phyloP scores from a whole-genome alignment of 1,140 invertebrate genomes.

The Drosophila setifemur region DNA sequence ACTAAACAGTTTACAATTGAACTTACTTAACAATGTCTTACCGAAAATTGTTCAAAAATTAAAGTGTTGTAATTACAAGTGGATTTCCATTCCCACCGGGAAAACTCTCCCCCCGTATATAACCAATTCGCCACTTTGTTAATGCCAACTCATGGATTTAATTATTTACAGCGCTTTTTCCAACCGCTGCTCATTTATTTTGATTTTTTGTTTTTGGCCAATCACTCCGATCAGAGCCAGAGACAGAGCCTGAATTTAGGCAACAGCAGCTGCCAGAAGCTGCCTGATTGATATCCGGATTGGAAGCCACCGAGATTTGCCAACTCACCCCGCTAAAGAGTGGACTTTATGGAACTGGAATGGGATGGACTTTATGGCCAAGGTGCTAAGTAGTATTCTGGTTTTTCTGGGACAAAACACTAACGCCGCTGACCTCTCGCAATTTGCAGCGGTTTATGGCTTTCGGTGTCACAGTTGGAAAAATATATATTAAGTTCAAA shows the following conservation, averaged over 20 bases:
- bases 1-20: too few species aligned
- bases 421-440: conserved; percentile 20
- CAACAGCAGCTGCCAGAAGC: conserved; percentile 28
- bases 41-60: too few species aligned
- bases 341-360: too few species aligned
- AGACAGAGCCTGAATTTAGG: conserved; percentile 36
- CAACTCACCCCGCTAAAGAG: conserved; percentile 30
- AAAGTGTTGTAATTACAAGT: background rate
- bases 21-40: too few species aligned
- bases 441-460: background rate
- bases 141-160: conserved; percentile 51
- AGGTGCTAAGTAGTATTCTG: background rate
- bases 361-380: background rate
- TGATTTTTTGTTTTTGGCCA: conserved; percentile 31
- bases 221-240: conserved; percentile 59
- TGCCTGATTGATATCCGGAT: conserved; percentile 26
- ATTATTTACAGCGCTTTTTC: conserved; percentile 31
- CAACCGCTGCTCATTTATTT: conserved; percentile 9
- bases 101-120: background rate
- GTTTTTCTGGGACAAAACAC: background rate
- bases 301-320: conserved; percentile 15
- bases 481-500: background rate
- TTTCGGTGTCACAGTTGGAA: conserved; percentile 1
- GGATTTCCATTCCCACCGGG: conserved; percentile 1
- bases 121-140: conserved; percentile 25